Conservation (phyloP, 1,140 invertebrate genomes). For the Oedothorax gibbosus region DNA sequence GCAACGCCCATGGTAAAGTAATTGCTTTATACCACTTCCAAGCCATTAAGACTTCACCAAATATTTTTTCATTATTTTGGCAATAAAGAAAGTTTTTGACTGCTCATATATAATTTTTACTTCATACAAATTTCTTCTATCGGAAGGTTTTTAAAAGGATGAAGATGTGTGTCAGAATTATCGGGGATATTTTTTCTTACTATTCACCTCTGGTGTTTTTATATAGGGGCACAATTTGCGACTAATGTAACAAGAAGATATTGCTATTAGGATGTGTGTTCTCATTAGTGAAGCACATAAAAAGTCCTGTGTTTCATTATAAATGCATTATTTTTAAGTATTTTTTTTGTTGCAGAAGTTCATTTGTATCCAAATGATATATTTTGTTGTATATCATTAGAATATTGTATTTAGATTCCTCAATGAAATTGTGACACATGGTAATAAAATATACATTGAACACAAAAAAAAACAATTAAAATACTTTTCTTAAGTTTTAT, state of each 20-base stretch:
- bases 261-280: slow-evolving; percentile 2
- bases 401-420: too few species aligned
- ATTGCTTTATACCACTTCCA: slow-evolving; percentile 30
- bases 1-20: slow-evolving; percentile 1
- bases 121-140: not conserved
- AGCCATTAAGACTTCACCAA: not conserved
- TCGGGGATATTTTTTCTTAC: not conserved
- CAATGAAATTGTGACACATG: too few species aligned
- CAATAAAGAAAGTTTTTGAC: not conserved
- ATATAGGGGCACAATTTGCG: not conserved
- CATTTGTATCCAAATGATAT: too few species aligned
- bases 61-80: too few species aligned
- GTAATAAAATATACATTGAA: too few species aligned
- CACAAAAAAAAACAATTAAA: too few species aligned
- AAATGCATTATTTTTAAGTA: too few species aligned
- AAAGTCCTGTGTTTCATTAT: slow-evolving; percentile 8
- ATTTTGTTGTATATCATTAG: too few species aligned
- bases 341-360: too few species aligned
- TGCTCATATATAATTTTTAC: not conserved
- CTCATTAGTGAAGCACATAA: slow-evolving; percentile 16
- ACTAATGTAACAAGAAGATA: slow-evolving; percentile 17
- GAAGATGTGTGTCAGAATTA: not conserved
- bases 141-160: slow-evolving; percentile 4
- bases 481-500: too few species aligned
- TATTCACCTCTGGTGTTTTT: too few species aligned